These are phyloP conservation scores for Caenorhabditis plicata DNA, from an alignment of 2,888 invertebrate genomes.

Conservation along the genomic window DNA sequence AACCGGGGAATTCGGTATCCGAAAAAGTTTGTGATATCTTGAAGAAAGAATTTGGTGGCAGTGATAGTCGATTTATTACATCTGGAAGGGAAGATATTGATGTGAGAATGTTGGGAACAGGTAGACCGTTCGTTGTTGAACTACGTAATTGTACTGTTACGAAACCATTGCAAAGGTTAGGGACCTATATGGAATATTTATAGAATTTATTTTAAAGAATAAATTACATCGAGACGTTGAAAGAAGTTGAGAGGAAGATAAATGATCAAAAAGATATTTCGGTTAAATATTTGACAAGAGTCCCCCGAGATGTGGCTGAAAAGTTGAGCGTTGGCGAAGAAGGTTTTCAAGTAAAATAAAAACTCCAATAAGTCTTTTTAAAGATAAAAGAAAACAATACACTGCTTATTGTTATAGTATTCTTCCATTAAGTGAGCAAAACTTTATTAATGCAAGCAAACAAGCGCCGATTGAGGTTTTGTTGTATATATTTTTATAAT, in stretches of 20 bases:
- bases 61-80: conserved; percentile 50
- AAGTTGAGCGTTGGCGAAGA: conserved; percentile 57
- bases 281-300: conserved; percentile 40
- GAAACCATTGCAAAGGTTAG: conserved; percentile 24
- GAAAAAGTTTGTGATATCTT: conserved; percentile 55
- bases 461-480: conserved; percentile 20
- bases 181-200: background rate
- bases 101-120: conserved; percentile 81
- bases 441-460: conserved; percentile 16
- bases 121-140: conserved; percentile 90
- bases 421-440: conserved; percentile 35
- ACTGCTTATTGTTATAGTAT: conserved; percentile 60
- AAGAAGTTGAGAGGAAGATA: conserved; percentile 31
- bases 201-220: conserved; percentile 9
- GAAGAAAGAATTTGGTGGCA: conserved; percentile 43
- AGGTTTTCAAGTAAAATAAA: conserved; percentile 27
- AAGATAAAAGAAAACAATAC: conserved; percentile 62
- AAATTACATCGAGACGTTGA: conserved; percentile 24
- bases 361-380: conserved; percentile 5
- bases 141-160: conserved; percentile 70
- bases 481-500: background rate
- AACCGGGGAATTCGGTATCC: conserved; percentile 52
- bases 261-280: conserved; percentile 36
- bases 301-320: conserved; percentile 40
- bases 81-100: conserved; percentile 92